Conservation (phyloP, 2,113 vertebrate species). For the Ctenomys sociabilis region DNA sequence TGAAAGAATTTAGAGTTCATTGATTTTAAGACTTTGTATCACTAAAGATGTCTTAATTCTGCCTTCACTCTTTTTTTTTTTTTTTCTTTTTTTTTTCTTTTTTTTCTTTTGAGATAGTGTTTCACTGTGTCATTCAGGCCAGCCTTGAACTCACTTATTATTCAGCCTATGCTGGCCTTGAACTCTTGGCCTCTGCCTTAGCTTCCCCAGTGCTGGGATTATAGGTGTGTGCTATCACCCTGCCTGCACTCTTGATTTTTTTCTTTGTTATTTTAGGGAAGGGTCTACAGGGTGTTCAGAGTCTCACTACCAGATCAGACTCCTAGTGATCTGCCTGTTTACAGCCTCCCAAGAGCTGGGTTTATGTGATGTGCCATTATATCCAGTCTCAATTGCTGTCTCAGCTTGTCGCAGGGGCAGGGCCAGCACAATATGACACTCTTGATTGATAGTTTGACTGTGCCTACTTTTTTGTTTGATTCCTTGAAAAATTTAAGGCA, state of each 20-base stretch:
- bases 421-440: background rate
- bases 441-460: background rate
- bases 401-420: too few species aligned
- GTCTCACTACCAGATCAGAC: too few species aligned
- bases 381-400: too few species aligned
- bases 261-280: too few species aligned
- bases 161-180: background rate
- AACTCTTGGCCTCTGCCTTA: background rate
- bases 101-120: background rate
- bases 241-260: background rate
- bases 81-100: background rate
- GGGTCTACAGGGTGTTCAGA: too few species aligned
- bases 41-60: background rate
- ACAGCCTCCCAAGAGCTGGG: too few species aligned
- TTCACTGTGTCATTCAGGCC: background rate
- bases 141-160: background rate
- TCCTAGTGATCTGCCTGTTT: too few species aligned
- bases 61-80: background rate
- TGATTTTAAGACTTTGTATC: background rate
- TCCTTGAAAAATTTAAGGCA: background rate
- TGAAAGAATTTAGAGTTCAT: background rate
- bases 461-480: background rate
- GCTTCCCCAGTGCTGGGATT: background rate
- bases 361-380: too few species aligned
- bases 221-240: background rate